phyloP scores from a whole-genome alignment of 2,797 vertebrate species.

The Masticophis lateralis region DNA sequence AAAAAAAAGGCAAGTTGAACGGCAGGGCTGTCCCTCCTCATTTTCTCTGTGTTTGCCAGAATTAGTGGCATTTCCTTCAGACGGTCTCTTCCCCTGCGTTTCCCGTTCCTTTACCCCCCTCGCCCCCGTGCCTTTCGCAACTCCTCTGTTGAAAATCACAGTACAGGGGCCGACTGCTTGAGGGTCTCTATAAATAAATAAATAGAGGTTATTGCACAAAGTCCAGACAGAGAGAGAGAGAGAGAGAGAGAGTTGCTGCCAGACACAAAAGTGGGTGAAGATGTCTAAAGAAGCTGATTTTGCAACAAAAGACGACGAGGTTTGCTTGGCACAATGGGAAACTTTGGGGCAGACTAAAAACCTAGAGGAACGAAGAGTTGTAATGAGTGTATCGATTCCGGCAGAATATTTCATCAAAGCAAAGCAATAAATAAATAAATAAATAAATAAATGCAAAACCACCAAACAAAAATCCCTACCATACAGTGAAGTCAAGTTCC shows the following conservation, averaged over 20 bases:
- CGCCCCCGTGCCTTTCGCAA: not conserved
- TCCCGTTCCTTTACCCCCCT: not conserved
- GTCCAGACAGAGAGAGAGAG: too few species aligned
- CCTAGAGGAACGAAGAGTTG: not conserved
- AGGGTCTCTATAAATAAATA: not conserved
- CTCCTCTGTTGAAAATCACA: not conserved
- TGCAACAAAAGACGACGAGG: not conserved
- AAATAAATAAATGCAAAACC: not conserved
- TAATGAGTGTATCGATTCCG: constrained; percentile 21
- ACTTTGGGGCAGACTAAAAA: not conserved
- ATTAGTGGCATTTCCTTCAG: not conserved
- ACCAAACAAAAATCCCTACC: too few species aligned
- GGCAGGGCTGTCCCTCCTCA: not conserved
- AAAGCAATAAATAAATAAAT: not conserved
- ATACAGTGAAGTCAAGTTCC: not conserved
- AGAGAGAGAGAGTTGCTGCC: not conserved
- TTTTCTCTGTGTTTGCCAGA: not conserved
- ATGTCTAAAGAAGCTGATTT: constrained; percentile 9
- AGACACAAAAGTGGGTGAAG: not conserved
- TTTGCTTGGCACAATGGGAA: not conserved
- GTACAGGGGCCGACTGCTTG: not conserved
- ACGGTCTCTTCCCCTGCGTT: not conserved
- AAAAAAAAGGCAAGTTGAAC: not conserved
- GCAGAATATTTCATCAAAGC: not conserved
- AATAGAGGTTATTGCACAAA: not conserved